Evolutionary conservation across 2,113 vertebrate species (phyloP).

Genomic region (Machaerirhynchus nigripectus): DNA sequence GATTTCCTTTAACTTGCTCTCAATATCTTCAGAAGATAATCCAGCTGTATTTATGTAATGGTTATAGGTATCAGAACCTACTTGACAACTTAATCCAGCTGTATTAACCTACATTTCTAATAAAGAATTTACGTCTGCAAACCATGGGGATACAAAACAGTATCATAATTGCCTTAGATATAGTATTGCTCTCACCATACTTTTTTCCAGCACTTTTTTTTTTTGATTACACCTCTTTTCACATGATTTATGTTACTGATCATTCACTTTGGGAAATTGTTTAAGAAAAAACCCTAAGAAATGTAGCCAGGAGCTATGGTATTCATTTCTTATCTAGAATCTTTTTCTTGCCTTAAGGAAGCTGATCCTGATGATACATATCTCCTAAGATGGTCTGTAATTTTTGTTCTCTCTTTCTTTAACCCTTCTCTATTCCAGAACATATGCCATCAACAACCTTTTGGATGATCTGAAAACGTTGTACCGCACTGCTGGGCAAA

Average conservation of each 20-base stretch:
- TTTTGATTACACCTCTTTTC: neutral
- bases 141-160: neutral
- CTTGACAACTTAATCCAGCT: neutral
- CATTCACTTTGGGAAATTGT: neutral
- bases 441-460: slow-evolving; percentile 78
- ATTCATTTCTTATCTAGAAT: neutral
- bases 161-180: neutral
- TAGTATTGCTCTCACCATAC: neutral
- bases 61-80: neutral
- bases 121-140: neutral
- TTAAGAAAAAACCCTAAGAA: neutral
- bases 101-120: neutral
- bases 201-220: neutral
- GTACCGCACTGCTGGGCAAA: slow-evolving; percentile 81
- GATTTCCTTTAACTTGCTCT: neutral
- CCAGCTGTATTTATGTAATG: neutral
- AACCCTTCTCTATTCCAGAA: slow-evolving; percentile 62
- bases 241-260: neutral
- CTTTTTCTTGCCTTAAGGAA: neutral
- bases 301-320: neutral
- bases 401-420: neutral
- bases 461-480: slow-evolving; percentile 84
- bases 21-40: neutral
- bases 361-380: neutral
- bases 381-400: neutral